Percentiles rank a stretch among this genome's conserved stretches.
Conservation (phyloP, 2,888 invertebrate genomes). For the Deilephila porcellus region DNA sequence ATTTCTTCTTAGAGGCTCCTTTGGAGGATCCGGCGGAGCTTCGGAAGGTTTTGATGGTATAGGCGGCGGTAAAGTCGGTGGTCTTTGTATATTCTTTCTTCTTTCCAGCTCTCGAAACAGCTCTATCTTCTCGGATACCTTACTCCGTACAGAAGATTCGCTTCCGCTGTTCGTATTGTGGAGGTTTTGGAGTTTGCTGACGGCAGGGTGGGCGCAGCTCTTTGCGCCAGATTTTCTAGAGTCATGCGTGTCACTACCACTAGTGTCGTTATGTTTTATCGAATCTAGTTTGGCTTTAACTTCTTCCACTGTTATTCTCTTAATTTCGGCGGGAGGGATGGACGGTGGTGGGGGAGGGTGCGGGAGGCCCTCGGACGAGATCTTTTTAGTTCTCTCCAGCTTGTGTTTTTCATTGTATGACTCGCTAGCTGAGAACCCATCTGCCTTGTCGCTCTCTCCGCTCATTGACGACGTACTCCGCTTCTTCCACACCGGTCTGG, state of each 20-base stretch:
- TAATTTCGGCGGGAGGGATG: slow-evolving; percentile 67
- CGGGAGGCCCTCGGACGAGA: slow-evolving; percentile 83
- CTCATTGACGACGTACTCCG: slow-evolving; percentile 87
- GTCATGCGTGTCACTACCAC: slow-evolving; percentile 81
- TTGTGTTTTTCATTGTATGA: slow-evolving; percentile 78
- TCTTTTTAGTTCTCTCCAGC: slow-evolving; percentile 84
- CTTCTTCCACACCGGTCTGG: slow-evolving; percentile 91
- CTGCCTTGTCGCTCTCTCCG: slow-evolving; percentile 86
- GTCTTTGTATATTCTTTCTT: slow-evolving; percentile 77
- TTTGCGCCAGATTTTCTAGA: slow-evolving; percentile 73
- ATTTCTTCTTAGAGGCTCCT: slow-evolving; percentile 74
- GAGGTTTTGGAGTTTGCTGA: slow-evolving; percentile 53
- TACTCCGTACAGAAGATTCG: slow-evolving; percentile 78
- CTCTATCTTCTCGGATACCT: slow-evolving; percentile 82
- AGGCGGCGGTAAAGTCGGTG: slow-evolving; percentile 79
- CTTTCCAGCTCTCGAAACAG: slow-evolving; percentile 78
- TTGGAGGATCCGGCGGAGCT: slow-evolving; percentile 58
- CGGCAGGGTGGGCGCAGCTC: slow-evolving; percentile 46
- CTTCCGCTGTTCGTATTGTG: slow-evolving; percentile 63
- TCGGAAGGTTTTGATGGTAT: slow-evolving; percentile 72
- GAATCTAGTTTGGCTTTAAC: slow-evolving; percentile 85
- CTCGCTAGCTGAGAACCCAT: slow-evolving; percentile 77
- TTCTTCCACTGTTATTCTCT: slow-evolving; percentile 81
- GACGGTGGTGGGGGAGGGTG: slow-evolving; percentile 73
- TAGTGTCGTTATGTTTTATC: slow-evolving; percentile 73